Evolutionary conservation across 1,140 invertebrate genomes (phyloP).

Genomic region (Trachelipus rathkii): DNA sequence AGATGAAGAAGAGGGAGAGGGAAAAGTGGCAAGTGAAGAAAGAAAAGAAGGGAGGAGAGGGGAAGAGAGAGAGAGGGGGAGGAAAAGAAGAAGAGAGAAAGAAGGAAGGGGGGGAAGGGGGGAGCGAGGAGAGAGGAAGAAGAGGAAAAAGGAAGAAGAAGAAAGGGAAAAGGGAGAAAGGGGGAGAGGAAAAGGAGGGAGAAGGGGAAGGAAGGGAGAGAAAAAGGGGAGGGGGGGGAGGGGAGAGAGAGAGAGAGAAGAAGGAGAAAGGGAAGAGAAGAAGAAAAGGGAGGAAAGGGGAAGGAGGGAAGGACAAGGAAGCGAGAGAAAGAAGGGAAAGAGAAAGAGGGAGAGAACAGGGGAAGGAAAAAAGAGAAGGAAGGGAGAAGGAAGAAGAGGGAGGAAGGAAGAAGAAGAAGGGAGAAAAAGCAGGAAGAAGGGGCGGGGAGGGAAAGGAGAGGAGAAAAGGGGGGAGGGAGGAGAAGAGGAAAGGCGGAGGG

Average conservation of each 20-base stretch:
- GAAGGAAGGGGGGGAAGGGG: neutral
- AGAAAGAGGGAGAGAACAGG: neutral
- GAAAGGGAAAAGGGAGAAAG: neutral
- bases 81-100: neutral
- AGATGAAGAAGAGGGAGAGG: neutral
- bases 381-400: neutral
- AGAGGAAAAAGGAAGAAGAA: neutral
- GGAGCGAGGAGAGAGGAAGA: neutral
- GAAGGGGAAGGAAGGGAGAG: neutral
- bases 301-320: neutral
- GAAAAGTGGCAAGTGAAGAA: neutral
- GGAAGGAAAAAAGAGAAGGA: neutral
- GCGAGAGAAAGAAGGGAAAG: neutral
- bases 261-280: neutral
- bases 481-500: neutral
- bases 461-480: neutral
- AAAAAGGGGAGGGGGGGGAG: neutral
- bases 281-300: neutral
- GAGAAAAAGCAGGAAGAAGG: neutral
- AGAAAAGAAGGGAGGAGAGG: neutral
- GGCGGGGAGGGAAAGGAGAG: neutral
- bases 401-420: neutral
- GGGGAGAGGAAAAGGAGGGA: neutral
- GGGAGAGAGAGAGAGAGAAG: neutral
- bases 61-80: neutral